Conservation (phyloP, 2,797 vertebrate genomes). For the Acanthurus tractus region DNA sequence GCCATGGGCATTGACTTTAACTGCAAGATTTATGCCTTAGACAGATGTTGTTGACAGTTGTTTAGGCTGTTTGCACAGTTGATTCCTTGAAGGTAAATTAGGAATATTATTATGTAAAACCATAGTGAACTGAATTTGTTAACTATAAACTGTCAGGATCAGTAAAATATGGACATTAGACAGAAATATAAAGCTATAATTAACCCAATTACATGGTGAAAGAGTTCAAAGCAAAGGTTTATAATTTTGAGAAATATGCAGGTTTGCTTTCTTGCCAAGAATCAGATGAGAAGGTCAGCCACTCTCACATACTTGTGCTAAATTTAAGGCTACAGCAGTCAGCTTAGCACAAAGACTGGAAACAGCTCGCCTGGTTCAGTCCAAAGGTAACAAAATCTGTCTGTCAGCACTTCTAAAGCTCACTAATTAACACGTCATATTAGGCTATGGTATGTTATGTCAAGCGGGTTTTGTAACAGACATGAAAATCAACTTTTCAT, state of each 20-base stretch:
- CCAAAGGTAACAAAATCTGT: neutral
- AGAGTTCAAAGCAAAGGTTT: neutral
- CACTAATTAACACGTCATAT: neutral
- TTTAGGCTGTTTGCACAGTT: conserved; percentile 7
- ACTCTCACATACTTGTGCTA: too few species aligned
- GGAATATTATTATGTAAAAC: neutral
- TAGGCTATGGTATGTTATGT: neutral
- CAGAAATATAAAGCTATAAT: neutral
- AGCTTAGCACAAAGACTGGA: neutral
- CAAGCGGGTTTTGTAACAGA: neutral
- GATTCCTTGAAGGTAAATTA: neutral
- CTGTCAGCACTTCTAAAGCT: neutral
- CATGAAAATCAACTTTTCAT: neutral
- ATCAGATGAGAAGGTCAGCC: neutral
- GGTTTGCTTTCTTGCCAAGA: neutral
- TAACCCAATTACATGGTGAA: neutral
- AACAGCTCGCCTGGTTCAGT: neutral
- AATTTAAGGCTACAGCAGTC: too few species aligned
- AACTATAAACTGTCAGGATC: neutral
- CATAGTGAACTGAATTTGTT: neutral
- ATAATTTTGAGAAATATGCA: neutral
- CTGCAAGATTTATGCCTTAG: conserved; percentile 11
- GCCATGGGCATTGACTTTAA: conserved; percentile 3
- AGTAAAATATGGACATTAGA: neutral
- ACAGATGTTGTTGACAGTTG: conserved; percentile 5